These are phyloP conservation scores for Drosophila truncata DNA, from an alignment of 1,140 invertebrate species.

Conservation along the genomic window DNA sequence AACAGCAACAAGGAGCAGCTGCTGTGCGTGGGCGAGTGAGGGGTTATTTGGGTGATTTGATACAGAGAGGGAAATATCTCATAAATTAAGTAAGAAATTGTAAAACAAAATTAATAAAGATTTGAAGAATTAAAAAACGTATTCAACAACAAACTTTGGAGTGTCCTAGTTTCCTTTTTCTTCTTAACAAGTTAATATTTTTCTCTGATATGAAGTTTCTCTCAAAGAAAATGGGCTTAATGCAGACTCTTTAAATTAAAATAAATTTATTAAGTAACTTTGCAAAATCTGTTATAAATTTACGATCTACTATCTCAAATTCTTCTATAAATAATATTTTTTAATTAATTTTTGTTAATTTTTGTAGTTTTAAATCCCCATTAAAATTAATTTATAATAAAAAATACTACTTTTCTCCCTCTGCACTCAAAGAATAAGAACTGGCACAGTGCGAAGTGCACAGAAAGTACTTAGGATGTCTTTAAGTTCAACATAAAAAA, in stretches of 20 bases:
- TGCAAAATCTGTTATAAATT: neutral
- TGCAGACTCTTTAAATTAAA: no score
- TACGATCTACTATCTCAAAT: neutral
- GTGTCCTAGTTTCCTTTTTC: neutral
- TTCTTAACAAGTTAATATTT: no score
- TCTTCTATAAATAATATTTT: neutral
- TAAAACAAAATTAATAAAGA: no score
- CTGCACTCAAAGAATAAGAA: slow-evolving; percentile 28
- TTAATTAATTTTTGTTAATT: neutral
- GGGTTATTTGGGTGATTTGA: slow-evolving; percentile 4
- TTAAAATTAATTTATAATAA: no score
- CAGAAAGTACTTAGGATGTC: slow-evolving; percentile 73
- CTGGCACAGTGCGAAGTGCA: slow-evolving; percentile 63
- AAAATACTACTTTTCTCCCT: no score
- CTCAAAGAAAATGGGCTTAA: neutral
- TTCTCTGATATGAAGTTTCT: neutral
- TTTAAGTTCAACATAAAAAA: slow-evolving; percentile 80
- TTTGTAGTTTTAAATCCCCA: neutral
- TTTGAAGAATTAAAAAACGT: no score
- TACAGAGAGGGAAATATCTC: neutral
- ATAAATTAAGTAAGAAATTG: rapidly evolving
- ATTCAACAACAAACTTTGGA: neutral
- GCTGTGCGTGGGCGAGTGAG: slow-evolving; percentile 16
- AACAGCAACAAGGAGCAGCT: slow-evolving; percentile 31
- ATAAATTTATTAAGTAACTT: neutral